A percentile compares a stretch with the other conserved stretches of the same genome.
Conservation (phyloP, 2,797 vertebrate genomes). For the Thamnophis elegans region DNA sequence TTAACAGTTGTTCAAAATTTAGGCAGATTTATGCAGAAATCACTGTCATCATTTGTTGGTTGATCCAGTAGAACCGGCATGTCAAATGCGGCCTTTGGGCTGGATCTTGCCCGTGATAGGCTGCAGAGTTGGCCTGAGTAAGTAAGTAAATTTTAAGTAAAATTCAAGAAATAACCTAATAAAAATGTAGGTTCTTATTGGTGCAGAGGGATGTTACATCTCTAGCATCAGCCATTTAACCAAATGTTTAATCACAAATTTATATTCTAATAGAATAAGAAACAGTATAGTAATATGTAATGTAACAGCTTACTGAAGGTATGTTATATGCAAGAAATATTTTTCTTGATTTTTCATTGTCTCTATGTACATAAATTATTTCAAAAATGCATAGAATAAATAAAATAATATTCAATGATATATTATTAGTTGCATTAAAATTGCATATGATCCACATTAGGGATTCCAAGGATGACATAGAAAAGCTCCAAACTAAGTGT, state of each 20-base stretch:
- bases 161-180: background rate
- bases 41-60: background rate
- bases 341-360: background rate
- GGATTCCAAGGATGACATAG: background rate
- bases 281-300: background rate
- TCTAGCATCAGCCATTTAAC: background rate
- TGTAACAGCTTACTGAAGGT: conserved; percentile 3
- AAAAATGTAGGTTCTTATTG: background rate
- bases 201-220: background rate
- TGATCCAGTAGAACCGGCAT: background rate
- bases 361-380: background rate
- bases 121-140: too few species aligned
- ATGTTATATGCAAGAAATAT: conserved; percentile 45
- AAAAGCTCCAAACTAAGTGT: background rate
- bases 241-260: background rate
- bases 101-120: too few species aligned
- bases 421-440: background rate
- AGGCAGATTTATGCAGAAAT: background rate
- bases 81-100: too few species aligned
- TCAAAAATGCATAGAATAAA: background rate
- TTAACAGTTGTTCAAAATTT: background rate
- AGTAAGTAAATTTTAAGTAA: too few species aligned
- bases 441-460: background rate
- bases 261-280: background rate
- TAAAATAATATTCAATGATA: background rate